These are phyloP conservation scores for Malaclemys terrapin DNA, from an alignment of 2,113 vertebrate species.

Conservation along the genomic window DNA sequence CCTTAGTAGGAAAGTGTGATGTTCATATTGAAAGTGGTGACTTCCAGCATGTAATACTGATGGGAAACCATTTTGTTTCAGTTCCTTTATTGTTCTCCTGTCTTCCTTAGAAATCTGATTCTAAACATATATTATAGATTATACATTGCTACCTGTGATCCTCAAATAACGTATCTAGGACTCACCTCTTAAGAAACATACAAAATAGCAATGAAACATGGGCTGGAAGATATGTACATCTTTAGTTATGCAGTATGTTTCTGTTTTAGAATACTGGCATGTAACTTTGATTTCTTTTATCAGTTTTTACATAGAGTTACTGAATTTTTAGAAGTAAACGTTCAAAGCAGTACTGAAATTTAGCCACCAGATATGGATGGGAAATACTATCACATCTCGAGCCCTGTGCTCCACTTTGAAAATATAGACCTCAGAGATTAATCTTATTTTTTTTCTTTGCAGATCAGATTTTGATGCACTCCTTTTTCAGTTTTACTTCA, in stretches of 20 bases:
- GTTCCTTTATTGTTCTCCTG: neutral
- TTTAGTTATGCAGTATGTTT: neutral
- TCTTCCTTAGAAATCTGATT: neutral
- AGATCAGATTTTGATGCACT: neutral
- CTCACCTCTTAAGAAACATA: neutral
- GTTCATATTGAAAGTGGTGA: neutral
- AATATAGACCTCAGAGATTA: neutral
- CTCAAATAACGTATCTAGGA: neutral
- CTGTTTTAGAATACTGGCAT: neutral
- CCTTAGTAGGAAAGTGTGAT: neutral
- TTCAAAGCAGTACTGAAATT: neutral
- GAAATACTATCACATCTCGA: neutral
- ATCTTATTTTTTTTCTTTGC: fast-evolving
- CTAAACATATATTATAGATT: neutral
- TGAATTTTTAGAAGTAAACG: neutral
- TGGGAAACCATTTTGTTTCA: neutral
- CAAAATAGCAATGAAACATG: neutral
- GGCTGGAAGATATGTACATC: neutral
- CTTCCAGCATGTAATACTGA: neutral
- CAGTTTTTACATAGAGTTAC: neutral
- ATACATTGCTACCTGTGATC: neutral
- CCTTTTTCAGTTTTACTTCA: neutral
- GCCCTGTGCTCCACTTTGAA: neutral
- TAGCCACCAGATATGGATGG: neutral
- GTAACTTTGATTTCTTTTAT: neutral